Conservation (phyloP, 1,140 invertebrate genomes). For the Solen grandis region DNA sequence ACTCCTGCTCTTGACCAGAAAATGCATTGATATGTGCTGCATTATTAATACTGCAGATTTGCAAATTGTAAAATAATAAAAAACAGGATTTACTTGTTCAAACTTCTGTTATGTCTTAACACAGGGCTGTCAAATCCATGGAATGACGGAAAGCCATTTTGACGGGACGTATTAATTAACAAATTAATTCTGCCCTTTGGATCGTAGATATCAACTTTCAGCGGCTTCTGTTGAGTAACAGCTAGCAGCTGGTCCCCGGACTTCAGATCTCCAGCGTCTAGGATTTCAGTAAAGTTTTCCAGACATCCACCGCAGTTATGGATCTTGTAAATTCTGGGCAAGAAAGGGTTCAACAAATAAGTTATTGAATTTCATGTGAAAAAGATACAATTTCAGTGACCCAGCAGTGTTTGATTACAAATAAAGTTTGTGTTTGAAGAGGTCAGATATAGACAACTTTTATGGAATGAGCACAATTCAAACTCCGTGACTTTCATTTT, state of each 20-base stretch:
- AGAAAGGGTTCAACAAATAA: too few species aligned
- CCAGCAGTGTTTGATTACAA: too few species aligned
- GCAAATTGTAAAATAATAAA: too few species aligned
- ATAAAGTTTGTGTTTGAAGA: too few species aligned
- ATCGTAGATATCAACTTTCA: neutral
- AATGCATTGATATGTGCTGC: too few species aligned
- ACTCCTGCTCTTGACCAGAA: too few species aligned
- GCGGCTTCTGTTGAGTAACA: neutral
- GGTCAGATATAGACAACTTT: too few species aligned
- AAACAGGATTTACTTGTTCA: conserved; percentile 11
- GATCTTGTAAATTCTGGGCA: conserved; percentile 18
- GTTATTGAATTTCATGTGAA: too few species aligned
- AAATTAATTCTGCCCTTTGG: neutral
- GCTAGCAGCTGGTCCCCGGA: neutral
- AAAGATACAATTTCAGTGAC: too few species aligned
- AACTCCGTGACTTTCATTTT: too few species aligned
- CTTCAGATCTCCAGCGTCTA: neutral
- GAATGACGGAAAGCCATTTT: conserved; percentile 1
- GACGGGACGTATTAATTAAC: neutral
- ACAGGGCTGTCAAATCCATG: neutral
- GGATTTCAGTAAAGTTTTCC: conserved; percentile 20
- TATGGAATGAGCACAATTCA: too few species aligned
- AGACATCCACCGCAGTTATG: neutral
- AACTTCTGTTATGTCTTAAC: neutral
- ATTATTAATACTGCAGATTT: too few species aligned